Conservation (phyloP, 2,888 invertebrate species). For the Cephalotes varians region DNA sequence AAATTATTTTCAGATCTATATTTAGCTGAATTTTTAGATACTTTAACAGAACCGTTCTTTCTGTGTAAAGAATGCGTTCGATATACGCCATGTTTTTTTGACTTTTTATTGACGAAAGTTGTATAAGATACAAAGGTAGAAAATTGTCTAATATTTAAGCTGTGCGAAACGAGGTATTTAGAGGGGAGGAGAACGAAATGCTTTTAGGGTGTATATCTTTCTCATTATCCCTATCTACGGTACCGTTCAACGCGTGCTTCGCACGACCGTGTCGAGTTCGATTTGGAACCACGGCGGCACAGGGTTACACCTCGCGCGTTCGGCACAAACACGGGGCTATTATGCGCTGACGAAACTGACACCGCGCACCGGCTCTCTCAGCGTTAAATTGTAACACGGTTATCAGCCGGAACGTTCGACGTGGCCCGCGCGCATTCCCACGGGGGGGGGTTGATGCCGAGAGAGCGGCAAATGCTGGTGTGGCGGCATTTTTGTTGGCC, state of each 20-base stretch:
- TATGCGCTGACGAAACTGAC: conserved; percentile 76
- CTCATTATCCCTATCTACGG: conserved; percentile 13
- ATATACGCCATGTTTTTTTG: background rate
- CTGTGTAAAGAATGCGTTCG: background rate
- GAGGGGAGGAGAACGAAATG: background rate
- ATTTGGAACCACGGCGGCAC: conserved; percentile 18
- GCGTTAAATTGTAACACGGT: conserved; percentile 80
- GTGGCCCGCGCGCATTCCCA: conserved; percentile 80
- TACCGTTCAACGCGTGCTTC: background rate
- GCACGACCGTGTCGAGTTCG: conserved; percentile 30
- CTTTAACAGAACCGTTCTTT: no score
- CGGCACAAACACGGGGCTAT: conserved; percentile 57
- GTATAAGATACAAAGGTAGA: background rate
- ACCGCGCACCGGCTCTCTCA: conserved; percentile 71
- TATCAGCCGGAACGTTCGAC: conserved; percentile 81
- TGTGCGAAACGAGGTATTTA: background rate
- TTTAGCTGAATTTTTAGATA: no score
- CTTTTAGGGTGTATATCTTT: conserved; percentile 6
- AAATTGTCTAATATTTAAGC: background rate
- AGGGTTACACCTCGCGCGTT: conserved; percentile 33
- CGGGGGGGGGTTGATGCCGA: conserved; percentile 64
- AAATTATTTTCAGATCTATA: no score
- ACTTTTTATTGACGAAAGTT: background rate
- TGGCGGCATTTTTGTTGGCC: conserved; percentile 79
- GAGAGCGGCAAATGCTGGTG: conserved; percentile 58